phyloP scores from a whole-genome alignment of 2,113 vertebrate genomes.

The Caranx ignobilis region DNA sequence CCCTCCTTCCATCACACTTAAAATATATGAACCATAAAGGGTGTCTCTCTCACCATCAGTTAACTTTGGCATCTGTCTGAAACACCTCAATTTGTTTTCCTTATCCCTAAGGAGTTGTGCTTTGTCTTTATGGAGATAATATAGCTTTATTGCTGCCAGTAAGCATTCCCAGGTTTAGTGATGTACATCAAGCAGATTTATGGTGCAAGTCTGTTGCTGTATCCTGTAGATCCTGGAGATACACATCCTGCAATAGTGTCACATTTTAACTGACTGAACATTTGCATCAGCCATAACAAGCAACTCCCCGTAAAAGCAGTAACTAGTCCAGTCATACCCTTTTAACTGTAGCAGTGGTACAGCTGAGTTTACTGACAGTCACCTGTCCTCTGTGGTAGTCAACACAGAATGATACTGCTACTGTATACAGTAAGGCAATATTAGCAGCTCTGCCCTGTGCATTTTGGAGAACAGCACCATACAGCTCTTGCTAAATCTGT shows the following conservation, averaged over 20 bases:
- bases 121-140: slow-evolving; percentile 48
- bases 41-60: slow-evolving; percentile 45
- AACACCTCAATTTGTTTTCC: slow-evolving; percentile 64
- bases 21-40: slow-evolving; percentile 69
- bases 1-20: slow-evolving; percentile 55
- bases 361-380: neutral
- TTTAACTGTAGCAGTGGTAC: neutral
- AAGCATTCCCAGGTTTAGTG: slow-evolving; percentile 38
- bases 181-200: slow-evolving; percentile 33
- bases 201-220: neutral
- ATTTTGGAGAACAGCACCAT: too few relatives aligned
- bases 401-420: too few relatives aligned
- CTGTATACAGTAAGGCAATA: too few relatives aligned
- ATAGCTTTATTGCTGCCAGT: slow-evolving; percentile 54
- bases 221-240: slow-evolving; percentile 19
- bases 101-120: slow-evolving; percentile 45
- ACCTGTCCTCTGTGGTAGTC: neutral
- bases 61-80: slow-evolving; percentile 57
- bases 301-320: neutral
- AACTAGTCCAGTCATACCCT: neutral
- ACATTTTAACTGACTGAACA: neutral
- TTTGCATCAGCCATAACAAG: neutral
- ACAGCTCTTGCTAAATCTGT: too few relatives aligned
- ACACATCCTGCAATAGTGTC: neutral
- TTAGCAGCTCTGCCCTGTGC: too few relatives aligned